Conservation (phyloP, 2,797 vertebrate species). For the Galaxias olidus region DNA sequence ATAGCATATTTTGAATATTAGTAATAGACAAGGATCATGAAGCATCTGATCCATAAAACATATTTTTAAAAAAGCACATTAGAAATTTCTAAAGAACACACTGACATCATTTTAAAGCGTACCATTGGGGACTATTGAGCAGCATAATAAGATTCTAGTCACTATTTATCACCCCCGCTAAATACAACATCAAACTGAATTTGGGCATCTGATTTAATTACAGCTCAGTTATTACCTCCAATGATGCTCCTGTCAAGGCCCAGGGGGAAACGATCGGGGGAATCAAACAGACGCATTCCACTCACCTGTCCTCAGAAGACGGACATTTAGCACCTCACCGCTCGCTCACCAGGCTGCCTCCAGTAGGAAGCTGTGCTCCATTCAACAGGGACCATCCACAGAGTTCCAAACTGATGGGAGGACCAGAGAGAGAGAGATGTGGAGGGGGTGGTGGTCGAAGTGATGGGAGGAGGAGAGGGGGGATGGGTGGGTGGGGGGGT, state of each 20-base stretch:
- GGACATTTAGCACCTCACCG: conserved; percentile 70
- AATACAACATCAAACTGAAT: neutral
- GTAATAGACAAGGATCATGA: no score
- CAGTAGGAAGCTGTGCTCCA: conserved; percentile 58
- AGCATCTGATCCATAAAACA: no score
- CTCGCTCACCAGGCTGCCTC: conserved; percentile 70
- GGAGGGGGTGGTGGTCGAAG: conserved; percentile 41
- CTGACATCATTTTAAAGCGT: no score
- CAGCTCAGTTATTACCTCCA: neutral
- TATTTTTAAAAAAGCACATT: no score
- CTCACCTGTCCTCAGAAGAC: conserved; percentile 76
- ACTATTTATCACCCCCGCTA: neutral
- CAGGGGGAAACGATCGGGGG: conserved; percentile 11
- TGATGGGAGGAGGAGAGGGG: conserved; percentile 34
- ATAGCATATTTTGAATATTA: no score
- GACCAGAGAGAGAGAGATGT: conserved; percentile 17
- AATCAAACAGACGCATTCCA: conserved; percentile 22
- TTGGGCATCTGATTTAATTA: neutral
- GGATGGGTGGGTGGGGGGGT: conserved; percentile 25
- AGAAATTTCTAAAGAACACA: no score
- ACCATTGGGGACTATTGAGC: no score
- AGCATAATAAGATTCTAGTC: conserved; percentile 4
- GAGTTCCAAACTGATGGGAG: conserved; percentile 36
- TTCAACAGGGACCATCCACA: conserved; percentile 73
- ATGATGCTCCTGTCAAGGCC: conserved; percentile 34